Evolutionary conservation across 1,140 invertebrate genomes (phyloP), one percentile per base, ranked within the genome.

Genomic region (Papilio aristodemus): DNA sequence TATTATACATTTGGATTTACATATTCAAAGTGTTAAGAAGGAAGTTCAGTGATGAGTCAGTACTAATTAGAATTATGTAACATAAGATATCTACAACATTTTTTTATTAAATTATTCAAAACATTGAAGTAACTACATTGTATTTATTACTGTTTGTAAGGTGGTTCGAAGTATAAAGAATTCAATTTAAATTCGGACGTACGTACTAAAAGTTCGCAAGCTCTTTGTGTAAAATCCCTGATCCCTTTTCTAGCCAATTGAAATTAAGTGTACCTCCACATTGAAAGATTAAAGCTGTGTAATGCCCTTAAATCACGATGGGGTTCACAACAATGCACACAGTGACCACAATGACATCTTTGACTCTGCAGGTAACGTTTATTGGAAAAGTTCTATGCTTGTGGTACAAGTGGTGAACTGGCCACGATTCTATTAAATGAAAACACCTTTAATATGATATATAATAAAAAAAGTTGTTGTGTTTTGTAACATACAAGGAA

Each of bases 351-450:
- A 70, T 68, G 73, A 78, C 79, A 79, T 72, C 73, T 71, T 71
- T 72, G 69, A 73, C 68, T 70, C 62, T 68, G 69, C 70, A 78
- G 71, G 76, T 83, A 83, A 78, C 83, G 76, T 86, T 87, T 89
- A 89, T 89, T 89, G 85, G 85, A 89, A 89, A 89, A 89, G 85
- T 89, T 89, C 77, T 68, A 70, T 59, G 72, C 58, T 58, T 58
- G 6, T 71, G 78, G 41, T 10, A 9, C 19, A 74, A 76, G 62
- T 67, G n/a, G 73, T n/a, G 41, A 76, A 72, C 68, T 70, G 11
- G 10, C 0, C 68, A 70, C 73, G 72, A 22, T 43, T 69, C n/a
- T n/a, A n/a, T 62, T 39, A 13, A 39, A 39, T 13, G 19, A 54
- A 4, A 22, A 54, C 22, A 22, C 0, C 22, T 54, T 13, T 4